These are phyloP conservation scores for Drosophila melanica DNA, from an alignment of 1,140 invertebrate genomes.

Conservation along the genomic window DNA sequence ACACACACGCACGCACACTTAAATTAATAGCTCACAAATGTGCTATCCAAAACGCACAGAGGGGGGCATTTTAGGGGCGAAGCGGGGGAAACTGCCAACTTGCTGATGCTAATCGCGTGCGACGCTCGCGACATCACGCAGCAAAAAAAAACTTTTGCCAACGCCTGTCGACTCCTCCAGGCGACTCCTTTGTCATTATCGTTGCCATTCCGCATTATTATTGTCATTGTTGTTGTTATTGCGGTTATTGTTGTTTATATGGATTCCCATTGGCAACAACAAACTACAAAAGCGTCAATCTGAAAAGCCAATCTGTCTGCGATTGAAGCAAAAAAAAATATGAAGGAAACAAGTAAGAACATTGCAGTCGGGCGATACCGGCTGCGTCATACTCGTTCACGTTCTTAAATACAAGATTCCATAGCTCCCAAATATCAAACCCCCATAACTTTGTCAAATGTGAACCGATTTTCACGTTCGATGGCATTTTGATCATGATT, in stretches of 20 bases:
- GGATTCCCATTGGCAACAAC: constrained; percentile 39
- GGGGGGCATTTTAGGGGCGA: constrained; percentile 22
- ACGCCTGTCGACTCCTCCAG: neutral
- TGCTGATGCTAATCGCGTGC: constrained; percentile 64
- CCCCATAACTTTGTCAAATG: no score
- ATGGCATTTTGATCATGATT: no score
- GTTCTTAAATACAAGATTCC: no score
- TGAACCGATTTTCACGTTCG: no score
- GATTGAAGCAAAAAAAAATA: constrained; percentile 12
- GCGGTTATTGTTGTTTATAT: constrained; percentile 16
- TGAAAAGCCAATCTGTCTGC: constrained; percentile 50
- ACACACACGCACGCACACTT: constrained; percentile 27
- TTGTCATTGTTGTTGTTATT: constrained; percentile 43
- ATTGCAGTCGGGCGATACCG: no score
- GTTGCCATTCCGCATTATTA: constrained; percentile 51
- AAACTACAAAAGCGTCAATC: constrained; percentile 41
- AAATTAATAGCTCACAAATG: constrained; percentile 73
- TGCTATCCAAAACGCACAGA: constrained; percentile 60
- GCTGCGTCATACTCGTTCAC: no score
- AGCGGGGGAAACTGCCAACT: constrained; percentile 20
- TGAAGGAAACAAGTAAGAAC: no score
- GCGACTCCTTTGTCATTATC: constrained; percentile 53
- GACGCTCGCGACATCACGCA: constrained; percentile 30
- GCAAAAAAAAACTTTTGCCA: constrained; percentile 14
- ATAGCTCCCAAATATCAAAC: no score